These are phyloP conservation scores for Cryptoblepharus egeriae DNA, from an alignment of 2,797 vertebrate genomes.

Conservation along the genomic window DNA sequence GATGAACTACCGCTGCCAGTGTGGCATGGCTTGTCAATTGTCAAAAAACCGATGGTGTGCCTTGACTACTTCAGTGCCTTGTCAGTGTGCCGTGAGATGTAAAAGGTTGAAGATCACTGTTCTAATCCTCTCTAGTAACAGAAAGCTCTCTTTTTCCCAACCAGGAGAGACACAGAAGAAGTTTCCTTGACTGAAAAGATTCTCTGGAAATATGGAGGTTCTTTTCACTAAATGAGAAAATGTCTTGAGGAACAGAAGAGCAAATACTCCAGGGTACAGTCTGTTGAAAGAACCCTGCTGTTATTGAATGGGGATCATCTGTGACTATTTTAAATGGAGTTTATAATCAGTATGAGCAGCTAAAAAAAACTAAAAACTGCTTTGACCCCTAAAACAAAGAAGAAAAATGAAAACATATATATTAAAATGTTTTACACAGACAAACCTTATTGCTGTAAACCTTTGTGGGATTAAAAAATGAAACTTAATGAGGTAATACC, in stretches of 20 bases:
- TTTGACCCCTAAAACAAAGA: slow-evolving; percentile 15
- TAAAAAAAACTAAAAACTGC: slow-evolving; percentile 15
- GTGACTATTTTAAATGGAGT: slow-evolving; percentile 2
- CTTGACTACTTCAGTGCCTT: too few relatives aligned
- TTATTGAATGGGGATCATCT: background rate
- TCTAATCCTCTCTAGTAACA: background rate
- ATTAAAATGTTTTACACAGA: slow-evolving; percentile 10
- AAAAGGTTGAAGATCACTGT: too few relatives aligned
- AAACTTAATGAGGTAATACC: background rate
- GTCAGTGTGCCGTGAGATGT: too few relatives aligned
- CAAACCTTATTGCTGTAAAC: background rate
- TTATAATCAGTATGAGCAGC: slow-evolving; percentile 9
- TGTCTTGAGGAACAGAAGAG: background rate
- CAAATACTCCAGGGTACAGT: background rate
- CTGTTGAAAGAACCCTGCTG: slow-evolving; percentile 1
- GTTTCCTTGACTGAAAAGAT: background rate
- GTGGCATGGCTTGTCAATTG: too few relatives aligned
- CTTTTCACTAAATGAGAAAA: background rate
- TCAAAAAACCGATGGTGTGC: too few relatives aligned
- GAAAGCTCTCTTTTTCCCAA: background rate
- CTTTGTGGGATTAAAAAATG: slow-evolving; percentile 5
- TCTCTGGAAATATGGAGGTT: background rate
- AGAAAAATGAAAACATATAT: background rate
- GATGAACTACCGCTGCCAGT: too few relatives aligned
- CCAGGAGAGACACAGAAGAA: background rate